Percentiles rank a stretch among this genome's conserved stretches.
These are phyloP conservation scores for Gymnarchus niloticus DNA, from an alignment of 2,113 vertebrate genomes.

Conservation along the genomic window DNA sequence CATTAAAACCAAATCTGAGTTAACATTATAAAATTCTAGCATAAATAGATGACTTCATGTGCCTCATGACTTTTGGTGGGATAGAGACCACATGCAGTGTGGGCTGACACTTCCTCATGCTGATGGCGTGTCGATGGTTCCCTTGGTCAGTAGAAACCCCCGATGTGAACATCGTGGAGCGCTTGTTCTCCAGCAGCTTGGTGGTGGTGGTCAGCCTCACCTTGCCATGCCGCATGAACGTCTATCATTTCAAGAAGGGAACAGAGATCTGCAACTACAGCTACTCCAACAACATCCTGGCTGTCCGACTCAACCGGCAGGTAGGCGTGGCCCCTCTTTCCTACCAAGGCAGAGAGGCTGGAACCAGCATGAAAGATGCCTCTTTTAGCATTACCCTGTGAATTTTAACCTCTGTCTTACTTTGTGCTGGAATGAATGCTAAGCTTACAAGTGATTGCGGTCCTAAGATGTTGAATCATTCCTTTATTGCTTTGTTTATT, in stretches of 20 bases:
- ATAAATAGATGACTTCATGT: not conserved
- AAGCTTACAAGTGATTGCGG: not conserved
- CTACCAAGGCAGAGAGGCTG: not conserved
- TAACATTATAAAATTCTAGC: not conserved
- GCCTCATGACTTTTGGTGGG: not conserved
- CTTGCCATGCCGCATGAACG: constrained; percentile 85
- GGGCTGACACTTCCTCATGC: not conserved
- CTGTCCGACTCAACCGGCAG: constrained; percentile 86
- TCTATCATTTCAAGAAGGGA: constrained; percentile 94
- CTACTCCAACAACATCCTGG: constrained; percentile 86
- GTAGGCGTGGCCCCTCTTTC: no score
- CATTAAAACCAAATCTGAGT: not conserved
- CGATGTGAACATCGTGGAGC: constrained; percentile 87
- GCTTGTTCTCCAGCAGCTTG: constrained; percentile 92
- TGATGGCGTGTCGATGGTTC: not conserved
- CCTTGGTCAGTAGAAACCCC: constrained; percentile 73
- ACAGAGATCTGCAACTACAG: constrained; percentile 96
- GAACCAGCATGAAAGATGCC: not conserved
- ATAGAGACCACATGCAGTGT: not conserved
- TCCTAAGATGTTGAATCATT: not conserved
- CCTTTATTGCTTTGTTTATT: not conserved
- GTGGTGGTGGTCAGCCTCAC: constrained; percentile 87
- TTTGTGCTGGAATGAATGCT: not conserved
- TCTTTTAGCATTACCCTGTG: not conserved
- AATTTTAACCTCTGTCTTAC: not conserved